Percentiles rank a stretch among this genome's conserved stretches.
phyloP scores from a whole-genome alignment of 2,888 invertebrate species.

The Drosophila kokeensis region DNA sequence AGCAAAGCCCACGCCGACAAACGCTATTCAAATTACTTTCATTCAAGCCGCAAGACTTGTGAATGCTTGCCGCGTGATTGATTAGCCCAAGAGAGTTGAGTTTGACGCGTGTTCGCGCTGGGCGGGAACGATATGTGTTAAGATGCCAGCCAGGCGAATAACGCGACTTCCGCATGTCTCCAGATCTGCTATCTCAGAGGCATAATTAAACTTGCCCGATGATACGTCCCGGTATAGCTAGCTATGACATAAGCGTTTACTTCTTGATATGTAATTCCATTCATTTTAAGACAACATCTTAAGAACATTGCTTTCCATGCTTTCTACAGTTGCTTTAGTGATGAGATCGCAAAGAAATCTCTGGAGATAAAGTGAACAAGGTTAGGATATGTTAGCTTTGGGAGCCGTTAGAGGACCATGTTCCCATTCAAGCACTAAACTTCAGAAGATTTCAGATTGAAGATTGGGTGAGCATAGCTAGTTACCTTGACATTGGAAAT shows the following conservation, averaged over 20 bases:
- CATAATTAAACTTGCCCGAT: not conserved
- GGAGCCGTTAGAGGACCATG: not conserved
- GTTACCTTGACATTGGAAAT: not conserved
- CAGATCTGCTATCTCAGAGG: constrained; percentile 10
- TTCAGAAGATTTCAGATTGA: not conserved
- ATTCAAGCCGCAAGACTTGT: constrained; percentile 60
- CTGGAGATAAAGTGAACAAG: not conserved
- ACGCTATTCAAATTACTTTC: constrained; percentile 71
- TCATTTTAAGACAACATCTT: not conserved
- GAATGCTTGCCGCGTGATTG: constrained; percentile 66
- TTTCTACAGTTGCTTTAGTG: not conserved
- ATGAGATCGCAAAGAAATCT: not conserved
- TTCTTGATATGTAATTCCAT: not conserved
- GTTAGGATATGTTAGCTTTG: not conserved
- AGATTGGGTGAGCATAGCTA: not conserved
- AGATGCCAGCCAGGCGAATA: constrained; percentile 7
- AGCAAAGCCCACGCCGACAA: constrained; percentile 51
- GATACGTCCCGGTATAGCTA: not conserved
- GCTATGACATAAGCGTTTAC: not conserved
- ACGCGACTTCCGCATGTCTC: constrained; percentile 52
- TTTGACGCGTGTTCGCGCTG: constrained; percentile 39
- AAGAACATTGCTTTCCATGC: not conserved
- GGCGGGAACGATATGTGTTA: constrained; percentile 29
- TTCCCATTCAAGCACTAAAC: not conserved
- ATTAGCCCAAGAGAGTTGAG: constrained; percentile 49